Percentiles rank a stretch among this genome's conserved stretches.
Conservation (phyloP, 2,113 vertebrate genomes). For the Morphnarchus princeps region DNA sequence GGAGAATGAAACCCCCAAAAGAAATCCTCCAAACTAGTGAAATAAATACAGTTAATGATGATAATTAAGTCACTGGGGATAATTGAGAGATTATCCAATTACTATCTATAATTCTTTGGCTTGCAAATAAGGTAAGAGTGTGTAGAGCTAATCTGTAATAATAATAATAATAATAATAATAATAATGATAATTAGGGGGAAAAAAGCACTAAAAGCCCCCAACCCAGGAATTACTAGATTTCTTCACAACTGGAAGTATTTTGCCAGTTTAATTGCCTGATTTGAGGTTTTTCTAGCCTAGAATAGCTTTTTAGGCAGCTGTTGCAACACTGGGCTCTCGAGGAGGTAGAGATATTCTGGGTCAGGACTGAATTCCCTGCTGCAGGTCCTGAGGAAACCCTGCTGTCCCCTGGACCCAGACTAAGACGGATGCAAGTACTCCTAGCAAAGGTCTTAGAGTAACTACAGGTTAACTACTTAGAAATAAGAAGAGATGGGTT, state of each 20-base stretch:
- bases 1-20: constrained; percentile 52
- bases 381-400: background rate
- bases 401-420: background rate
- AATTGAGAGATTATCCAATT: constrained; percentile 66
- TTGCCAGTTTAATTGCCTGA: background rate
- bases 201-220: background rate
- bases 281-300: background rate
- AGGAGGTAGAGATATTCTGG: background rate
- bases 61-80: constrained; percentile 66
- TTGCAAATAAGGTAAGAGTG: constrained; percentile 42
- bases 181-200: background rate
- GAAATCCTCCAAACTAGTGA: constrained; percentile 58
- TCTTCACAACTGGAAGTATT: background rate
- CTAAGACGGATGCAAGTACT: background rate
- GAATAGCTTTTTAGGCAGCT: background rate
- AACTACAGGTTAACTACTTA: background rate
- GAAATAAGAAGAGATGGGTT: background rate
- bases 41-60: constrained; percentile 67
- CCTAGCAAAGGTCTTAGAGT: background rate
- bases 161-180: background rate
- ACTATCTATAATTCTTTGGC: constrained; percentile 57
- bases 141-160: background rate
- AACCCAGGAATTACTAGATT: background rate
- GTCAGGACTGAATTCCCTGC: background rate
- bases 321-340: background rate